Base-by-base conservation (phyloP, 2,888 invertebrate species). In the Acronicta leporina region DNA sequence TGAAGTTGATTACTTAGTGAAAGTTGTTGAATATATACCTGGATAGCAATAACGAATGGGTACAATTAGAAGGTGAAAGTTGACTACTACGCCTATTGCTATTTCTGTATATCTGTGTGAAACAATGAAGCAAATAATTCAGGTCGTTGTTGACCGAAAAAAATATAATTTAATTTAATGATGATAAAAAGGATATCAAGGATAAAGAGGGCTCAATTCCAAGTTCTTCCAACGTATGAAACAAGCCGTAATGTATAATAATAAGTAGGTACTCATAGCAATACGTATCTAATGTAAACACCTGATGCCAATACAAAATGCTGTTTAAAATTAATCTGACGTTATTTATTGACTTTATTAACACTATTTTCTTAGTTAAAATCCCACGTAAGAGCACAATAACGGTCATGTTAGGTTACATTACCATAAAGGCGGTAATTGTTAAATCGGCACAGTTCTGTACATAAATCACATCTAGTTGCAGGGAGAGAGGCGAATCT, bases 401-500 rank as follows among this genome's bases (percentile, higher is more conserved):
- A 89, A 89, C 87, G 89, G 89, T 85, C 75, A 46, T 54, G 77
- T 76, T 75, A 67, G 54, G 75, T 58, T 76, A 83, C 84, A 76
- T 85, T 83, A 77, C 80, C 74, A 82, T 83, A 80, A 80, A 85
- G 82, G 81, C 83, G 76, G 87, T 87, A 88, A 92, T 92, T 91
- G 91, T 92, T 87, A 88, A 92, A 92, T 92, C 89, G 91, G 86
- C 87, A 90, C 87, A 92, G 89, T 87, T 82, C 77, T 81, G 80
- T 84, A 82, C 89, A 90, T 92, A 92, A 92, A 91, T 92, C 91
- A 89, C 87, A 86, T 75, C 88, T 86, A 86, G 86, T 88, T 90
- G 86, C 84, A 84, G 79, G 80, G 65, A 68, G 80, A 83, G 82
- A 85, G 78, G 87, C 84, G 87, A 88, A 87, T 87, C 84, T 86